These are phyloP conservation scores for Paedocypris micromegethes DNA, from an alignment of 2,797 vertebrate species.

Conservation along the genomic window DNA sequence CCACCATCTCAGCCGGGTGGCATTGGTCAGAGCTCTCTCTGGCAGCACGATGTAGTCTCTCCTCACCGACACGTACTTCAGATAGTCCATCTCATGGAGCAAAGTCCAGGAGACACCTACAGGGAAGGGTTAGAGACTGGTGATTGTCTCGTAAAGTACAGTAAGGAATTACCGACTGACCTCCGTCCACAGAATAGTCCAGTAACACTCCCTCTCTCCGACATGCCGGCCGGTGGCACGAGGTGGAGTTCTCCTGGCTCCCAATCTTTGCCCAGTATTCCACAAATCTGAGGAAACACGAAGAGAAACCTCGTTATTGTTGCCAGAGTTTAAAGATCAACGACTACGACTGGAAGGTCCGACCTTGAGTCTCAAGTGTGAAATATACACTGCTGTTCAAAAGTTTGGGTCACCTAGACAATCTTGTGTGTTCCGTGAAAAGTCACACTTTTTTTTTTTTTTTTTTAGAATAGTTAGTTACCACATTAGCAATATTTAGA, in stretches of 20 bases:
- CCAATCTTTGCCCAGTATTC: slow-evolving; percentile 98
- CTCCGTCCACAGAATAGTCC: slow-evolving; percentile 93
- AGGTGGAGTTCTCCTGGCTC: slow-evolving; percentile 92
- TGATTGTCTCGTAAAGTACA: background rate
- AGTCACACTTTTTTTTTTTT: no score
- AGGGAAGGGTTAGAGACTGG: background rate
- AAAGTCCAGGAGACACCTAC: slow-evolving; percentile 91
- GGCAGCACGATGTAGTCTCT: slow-evolving; percentile 93
- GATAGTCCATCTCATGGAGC: slow-evolving; percentile 97
- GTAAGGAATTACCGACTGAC: slow-evolving; percentile 49
- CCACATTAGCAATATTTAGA: no score
- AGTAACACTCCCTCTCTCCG: slow-evolving; percentile 92
- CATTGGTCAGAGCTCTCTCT: slow-evolving; percentile 84
- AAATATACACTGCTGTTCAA: no score
- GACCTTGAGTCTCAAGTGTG: no score
- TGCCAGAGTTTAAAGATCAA: background rate
- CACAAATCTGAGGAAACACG: slow-evolving; percentile 77
- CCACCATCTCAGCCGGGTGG: slow-evolving; percentile 96
- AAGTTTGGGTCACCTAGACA: no score
- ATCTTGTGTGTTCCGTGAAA: no score
- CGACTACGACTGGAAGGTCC: background rate
- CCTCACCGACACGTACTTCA: slow-evolving; percentile 90
- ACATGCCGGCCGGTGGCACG: slow-evolving; percentile 89
- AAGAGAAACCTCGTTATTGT: background rate
- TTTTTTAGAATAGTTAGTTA: no score